Evolutionary conservation across 2,888 invertebrate genomes (phyloP).

Genomic region (Opisthograptis luteolata): DNA sequence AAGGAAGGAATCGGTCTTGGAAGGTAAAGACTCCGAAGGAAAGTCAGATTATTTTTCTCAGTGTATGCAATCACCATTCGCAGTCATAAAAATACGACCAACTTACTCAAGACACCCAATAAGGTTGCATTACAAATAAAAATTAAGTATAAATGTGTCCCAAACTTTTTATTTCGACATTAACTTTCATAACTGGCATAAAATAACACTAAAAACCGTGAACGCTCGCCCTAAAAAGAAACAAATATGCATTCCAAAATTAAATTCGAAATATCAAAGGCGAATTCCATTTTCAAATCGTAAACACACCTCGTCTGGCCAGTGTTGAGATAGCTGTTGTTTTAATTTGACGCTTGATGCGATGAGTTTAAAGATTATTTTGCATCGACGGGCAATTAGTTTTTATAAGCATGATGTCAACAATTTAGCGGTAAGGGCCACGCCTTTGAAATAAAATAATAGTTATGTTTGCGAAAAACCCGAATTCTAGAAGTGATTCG

Average conservation of each 20-base stretch:
- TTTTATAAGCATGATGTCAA: conserved; percentile 15
- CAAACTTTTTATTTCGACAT: conserved; percentile 4
- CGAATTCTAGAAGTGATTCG: too few species aligned
- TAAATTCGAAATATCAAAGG: conserved; percentile 55
- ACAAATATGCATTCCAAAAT: conserved; percentile 32
- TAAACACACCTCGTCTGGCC: conserved; percentile 41
- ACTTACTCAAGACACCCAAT: too few species aligned
- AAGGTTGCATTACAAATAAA: too few species aligned
- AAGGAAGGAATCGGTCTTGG: too few species aligned
- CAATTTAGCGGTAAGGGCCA: conserved; percentile 8
- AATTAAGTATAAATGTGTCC: too few species aligned
- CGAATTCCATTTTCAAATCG: conserved; percentile 61
- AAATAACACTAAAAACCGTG: conserved; percentile 19
- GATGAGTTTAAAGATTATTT: conserved; percentile 18
- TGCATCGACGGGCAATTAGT: conserved; percentile 4
- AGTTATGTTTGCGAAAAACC: too few species aligned
- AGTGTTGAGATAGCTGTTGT: conserved; percentile 13
- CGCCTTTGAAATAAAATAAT: conserved; percentile 19
- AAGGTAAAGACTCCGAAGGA: too few species aligned
- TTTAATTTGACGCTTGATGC: conserved; percentile 10
- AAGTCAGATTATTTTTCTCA: too few species aligned
- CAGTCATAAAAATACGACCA: too few species aligned
- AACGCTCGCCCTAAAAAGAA: conserved; percentile 24
- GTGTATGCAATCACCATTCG: too few species aligned
- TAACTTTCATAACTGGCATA: conserved; percentile 17